Evolutionary conservation across 2,888 invertebrate species (phyloP), one percentile per base, ranked within the genome.

Genomic region (Dascillus cervinus): DNA sequence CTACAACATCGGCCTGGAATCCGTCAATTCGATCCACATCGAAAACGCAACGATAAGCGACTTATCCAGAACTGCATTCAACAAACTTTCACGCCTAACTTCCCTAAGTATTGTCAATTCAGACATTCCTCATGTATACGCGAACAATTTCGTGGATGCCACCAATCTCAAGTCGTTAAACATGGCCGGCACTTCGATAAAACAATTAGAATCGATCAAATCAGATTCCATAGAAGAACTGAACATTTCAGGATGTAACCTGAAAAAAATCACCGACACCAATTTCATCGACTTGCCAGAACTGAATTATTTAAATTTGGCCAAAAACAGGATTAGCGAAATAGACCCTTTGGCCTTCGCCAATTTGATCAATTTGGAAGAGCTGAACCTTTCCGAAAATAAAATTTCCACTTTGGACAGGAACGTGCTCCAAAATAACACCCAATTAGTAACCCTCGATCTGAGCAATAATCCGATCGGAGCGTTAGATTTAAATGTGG

Each of bases 321-420:
- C 77, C 14, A 74, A 77, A 30, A 87, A 87, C 52, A 70, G 71
- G 30, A 61, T 87, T 26, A 71, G 69, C 27, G 70, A 73, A 3
- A 66, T 81, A 49, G 73, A 77, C 33, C 67, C 68, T 11, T 66
- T 67, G 29, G 69, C 73, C 1, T 84, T 86, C 59, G 73, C 73
- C 35, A 68, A 71, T 11, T 64, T 80, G 12, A 65, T 73, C 6
- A 72, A 75, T 26, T 69, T 87, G 31, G 78, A 80, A 55, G 83
- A 84, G 51, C 60, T 87, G 13, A 80, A 83, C 52, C 64, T 87
- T 4, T 79, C 83, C 10, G 72, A 78, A 44, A 87, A 87, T 54
- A 66, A 71, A 3, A 69, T 87, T 14, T 70, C 67, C 41, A 69
- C 70, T 2, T 62, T 87, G 26, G 77, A 81, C 0, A 60, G 67